A percentile compares a stretch with the other conserved stretches of the same genome.
phyloP scores from a whole-genome alignment of 2,888 invertebrate genomes.

The Drosophila lacicola region DNA sequence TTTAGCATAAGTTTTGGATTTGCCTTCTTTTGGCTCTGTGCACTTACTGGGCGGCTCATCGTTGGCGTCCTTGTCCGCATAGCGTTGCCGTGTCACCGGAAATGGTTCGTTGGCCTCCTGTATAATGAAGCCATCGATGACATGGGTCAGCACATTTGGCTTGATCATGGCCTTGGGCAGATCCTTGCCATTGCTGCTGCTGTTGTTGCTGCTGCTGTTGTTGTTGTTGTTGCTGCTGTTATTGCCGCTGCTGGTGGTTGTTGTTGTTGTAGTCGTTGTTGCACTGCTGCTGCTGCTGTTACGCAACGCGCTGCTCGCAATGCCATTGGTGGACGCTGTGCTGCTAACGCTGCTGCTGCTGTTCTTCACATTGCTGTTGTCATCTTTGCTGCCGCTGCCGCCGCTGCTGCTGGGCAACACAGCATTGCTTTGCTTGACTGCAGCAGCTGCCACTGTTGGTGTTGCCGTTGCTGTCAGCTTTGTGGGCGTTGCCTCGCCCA shows the following conservation, averaged over 20 bases:
- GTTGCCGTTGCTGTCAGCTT: conserved; percentile 35
- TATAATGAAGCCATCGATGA: conserved; percentile 98
- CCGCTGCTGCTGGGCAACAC: conserved; percentile 59
- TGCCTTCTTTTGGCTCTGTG: neutral
- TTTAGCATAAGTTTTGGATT: conserved; percentile 10
- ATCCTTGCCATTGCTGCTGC: conserved; percentile 82
- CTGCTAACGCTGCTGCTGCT: conserved; percentile 31
- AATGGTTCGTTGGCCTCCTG: conserved; percentile 97
- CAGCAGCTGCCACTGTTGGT: conserved; percentile 10
- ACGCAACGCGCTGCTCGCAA: conserved; percentile 45
- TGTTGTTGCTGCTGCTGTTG: conserved; percentile 64
- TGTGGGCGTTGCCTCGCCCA: conserved; percentile 39
- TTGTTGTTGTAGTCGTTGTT: conserved; percentile 10
- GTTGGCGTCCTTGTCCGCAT: conserved; percentile 87
- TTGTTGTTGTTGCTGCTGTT: conserved; percentile 57
- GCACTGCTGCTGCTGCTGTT: conserved; percentile 18
- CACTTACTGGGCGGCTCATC: conserved; percentile 93
- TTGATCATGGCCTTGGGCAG: conserved; percentile 96
- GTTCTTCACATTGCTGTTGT: conserved; percentile 29
- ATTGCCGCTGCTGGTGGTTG: conserved; percentile 16
- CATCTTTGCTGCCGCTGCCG: conserved; percentile 14
- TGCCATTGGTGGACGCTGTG: conserved; percentile 61
- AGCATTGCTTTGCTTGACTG: conserved; percentile 56
- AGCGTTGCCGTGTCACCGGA: conserved; percentile 89
- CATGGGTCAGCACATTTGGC: conserved; percentile 97